Evolutionary conservation across 2,888 invertebrate genomes (phyloP).

Genomic region (Eristalis pertinax): DNA sequence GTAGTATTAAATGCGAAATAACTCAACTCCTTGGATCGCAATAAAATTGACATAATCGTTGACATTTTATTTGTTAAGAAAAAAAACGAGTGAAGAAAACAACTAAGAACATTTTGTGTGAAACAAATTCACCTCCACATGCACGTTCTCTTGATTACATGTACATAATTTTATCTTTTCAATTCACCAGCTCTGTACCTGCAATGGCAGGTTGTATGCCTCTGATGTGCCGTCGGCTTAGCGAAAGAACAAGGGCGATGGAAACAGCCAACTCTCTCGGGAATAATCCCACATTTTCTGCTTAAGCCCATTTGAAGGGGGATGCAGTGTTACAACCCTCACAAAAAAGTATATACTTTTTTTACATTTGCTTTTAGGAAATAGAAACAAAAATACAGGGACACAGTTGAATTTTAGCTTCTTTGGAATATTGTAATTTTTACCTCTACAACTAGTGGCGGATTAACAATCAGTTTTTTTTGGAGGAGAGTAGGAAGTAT

Average conservation of each 20-base stretch:
- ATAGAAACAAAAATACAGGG: slow-evolving; percentile 11
- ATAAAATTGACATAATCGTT: not conserved
- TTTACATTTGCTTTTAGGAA: slow-evolving; percentile 14
- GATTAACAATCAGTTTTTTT: slow-evolving; percentile 36
- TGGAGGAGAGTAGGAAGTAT: slow-evolving; percentile 8
- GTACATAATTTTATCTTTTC: slow-evolving; percentile 16
- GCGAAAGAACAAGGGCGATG: slow-evolving; percentile 38
- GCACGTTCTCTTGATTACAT: not conserved
- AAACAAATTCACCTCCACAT: not conserved
- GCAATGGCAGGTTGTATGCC: slow-evolving; percentile 15
- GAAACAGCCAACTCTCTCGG: slow-evolving; percentile 46
- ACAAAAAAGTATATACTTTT: slow-evolving; percentile 39
- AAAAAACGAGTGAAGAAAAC: not conserved
- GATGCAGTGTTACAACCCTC: slow-evolving; percentile 35
- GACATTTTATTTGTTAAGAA: not conserved
- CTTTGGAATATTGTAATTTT: slow-evolving; percentile 44
- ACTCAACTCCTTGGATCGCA: too few relatives aligned
- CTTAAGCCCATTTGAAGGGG: slow-evolving; percentile 29
- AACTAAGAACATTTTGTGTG: not conserved
- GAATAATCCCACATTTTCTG: slow-evolving; percentile 51
- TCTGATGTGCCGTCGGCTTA: slow-evolving; percentile 46
- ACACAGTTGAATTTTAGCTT: slow-evolving; percentile 11
- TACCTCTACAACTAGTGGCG: slow-evolving; percentile 49
- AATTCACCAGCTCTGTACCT: slow-evolving; percentile 41
- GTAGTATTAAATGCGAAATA: too few relatives aligned